A percentile compares a stretch with the other conserved stretches of the same genome.
Evolutionary conservation across 2,888 invertebrate genomes (phyloP).

Genomic region (Lymantria monacha): DNA sequence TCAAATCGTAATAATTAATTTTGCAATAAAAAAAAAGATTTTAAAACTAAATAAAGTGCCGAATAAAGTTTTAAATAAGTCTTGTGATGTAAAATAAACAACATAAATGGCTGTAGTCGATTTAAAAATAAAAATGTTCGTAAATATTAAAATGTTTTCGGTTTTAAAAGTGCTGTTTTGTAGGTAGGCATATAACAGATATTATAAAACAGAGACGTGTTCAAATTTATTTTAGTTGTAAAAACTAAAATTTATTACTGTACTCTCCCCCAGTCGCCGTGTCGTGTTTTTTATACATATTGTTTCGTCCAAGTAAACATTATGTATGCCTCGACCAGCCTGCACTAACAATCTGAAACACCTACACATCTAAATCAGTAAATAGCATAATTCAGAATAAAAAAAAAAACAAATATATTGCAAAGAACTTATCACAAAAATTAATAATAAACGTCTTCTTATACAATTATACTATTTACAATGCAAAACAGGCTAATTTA

Average conservation of each 20-base stretch:
- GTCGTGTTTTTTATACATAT: slow-evolving; percentile 36
- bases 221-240: slow-evolving; percentile 35
- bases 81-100: slow-evolving; percentile 57
- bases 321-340: slow-evolving; percentile 24
- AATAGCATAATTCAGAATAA: slow-evolving; percentile 47
- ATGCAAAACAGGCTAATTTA: slow-evolving; percentile 72
- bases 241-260: slow-evolving; percentile 47
- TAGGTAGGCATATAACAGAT: slow-evolving; percentile 33
- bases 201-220: slow-evolving; percentile 40
- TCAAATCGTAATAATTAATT: slow-evolving; percentile 55
- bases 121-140: slow-evolving; percentile 62
- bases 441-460: slow-evolving; percentile 50
- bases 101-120: slow-evolving; percentile 53
- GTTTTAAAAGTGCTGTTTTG: slow-evolving; percentile 36
- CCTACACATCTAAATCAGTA: slow-evolving; percentile 57
- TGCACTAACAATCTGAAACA: slow-evolving; percentile 21
- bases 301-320: slow-evolving; percentile 36
- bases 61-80: slow-evolving; percentile 43
- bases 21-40: slow-evolving; percentile 38
- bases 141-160: slow-evolving; percentile 42
- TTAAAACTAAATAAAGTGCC: slow-evolving; percentile 56
- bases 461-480: slow-evolving; percentile 74
- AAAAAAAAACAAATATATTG: slow-evolving; percentile 50
- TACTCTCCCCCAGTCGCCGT: slow-evolving; percentile 50
- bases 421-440: slow-evolving; percentile 71